Conservation (phyloP, 2,888 invertebrate species). For the Monoplex corrugatus region DNA sequence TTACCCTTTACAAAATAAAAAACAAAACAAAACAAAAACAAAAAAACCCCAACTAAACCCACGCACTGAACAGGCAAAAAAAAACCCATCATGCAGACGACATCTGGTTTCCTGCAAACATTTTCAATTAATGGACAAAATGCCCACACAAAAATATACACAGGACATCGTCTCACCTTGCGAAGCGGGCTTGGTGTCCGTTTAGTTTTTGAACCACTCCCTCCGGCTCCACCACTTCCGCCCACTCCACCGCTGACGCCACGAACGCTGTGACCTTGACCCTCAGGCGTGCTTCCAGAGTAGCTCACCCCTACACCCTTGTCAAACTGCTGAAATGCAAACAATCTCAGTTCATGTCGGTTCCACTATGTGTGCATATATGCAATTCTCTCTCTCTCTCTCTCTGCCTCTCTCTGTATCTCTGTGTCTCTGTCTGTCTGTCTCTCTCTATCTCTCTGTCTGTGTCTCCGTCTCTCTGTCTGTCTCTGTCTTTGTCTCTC, state of each 20-base stretch:
- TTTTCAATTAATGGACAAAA: too few relatives aligned
- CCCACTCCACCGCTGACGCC: slow-evolving; percentile 26
- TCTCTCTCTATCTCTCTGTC: not conserved
- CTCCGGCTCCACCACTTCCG: slow-evolving; percentile 28
- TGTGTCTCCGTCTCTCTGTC: too few relatives aligned
- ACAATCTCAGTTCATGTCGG: not conserved
- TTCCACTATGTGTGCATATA: not conserved
- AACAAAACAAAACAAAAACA: too few relatives aligned
- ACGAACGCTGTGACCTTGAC: slow-evolving; percentile 43
- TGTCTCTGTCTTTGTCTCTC: slow-evolving; percentile 29
- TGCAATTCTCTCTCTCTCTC: not conserved
- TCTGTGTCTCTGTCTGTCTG: slow-evolving; percentile 33
- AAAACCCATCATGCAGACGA: too few relatives aligned
- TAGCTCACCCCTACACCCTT: slow-evolving; percentile 19
- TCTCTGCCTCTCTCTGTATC: slow-evolving; percentile 23
- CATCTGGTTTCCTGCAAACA: too few relatives aligned
- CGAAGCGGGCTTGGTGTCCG: slow-evolving; percentile 44
- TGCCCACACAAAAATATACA: too few relatives aligned
- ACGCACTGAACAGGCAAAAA: too few relatives aligned
- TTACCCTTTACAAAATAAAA: too few relatives aligned
- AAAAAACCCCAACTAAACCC: too few relatives aligned
- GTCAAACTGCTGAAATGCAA: slow-evolving; percentile 4
- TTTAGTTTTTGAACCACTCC: slow-evolving; percentile 28
- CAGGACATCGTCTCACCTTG: slow-evolving; percentile 18
- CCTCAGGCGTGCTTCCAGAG: slow-evolving; percentile 27